phyloP scores from a whole-genome alignment of 2,113 vertebrate genomes.

The Aegithalos caudatus region DNA sequence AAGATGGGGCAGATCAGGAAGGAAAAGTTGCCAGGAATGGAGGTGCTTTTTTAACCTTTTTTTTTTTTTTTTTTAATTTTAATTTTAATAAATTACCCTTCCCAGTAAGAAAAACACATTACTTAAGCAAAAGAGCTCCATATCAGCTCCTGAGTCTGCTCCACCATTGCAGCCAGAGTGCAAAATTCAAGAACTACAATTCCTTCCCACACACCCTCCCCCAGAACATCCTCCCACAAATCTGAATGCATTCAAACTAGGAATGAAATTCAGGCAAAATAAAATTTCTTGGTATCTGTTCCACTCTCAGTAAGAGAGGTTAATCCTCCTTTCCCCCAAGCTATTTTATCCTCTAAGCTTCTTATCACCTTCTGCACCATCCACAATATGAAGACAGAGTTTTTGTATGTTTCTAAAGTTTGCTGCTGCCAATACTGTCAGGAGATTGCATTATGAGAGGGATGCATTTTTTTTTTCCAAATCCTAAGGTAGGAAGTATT shows the following conservation, averaged over 20 bases:
- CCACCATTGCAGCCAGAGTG: neutral
- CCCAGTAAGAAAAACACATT: neutral
- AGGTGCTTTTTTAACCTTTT: neutral
- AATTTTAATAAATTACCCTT: neutral
- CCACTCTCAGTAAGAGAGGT: neutral
- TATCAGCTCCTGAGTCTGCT: neutral
- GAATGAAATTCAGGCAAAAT: constrained; percentile 6
- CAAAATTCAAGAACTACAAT: neutral
- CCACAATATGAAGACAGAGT: neutral
- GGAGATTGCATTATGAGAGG: neutral
- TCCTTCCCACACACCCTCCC: neutral
- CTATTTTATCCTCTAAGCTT: constrained; percentile 47
- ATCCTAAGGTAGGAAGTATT: neutral
- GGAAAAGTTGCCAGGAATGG: neutral
- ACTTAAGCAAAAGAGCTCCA: neutral
- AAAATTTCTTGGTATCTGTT: constrained; percentile 24
- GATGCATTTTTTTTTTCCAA: neutral
- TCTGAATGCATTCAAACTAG: constrained; percentile 14
- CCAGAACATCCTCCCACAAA: neutral
- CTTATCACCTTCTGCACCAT: constrained; percentile 38
- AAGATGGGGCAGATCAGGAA: neutral
- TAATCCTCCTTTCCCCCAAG: constrained; percentile 30
- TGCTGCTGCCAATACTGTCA: neutral
- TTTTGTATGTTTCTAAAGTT: neutral
- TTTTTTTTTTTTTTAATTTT: rapidly evolving